Conservation (phyloP, 2,797 vertebrate genomes). For the Fringilla coelebs region DNA sequence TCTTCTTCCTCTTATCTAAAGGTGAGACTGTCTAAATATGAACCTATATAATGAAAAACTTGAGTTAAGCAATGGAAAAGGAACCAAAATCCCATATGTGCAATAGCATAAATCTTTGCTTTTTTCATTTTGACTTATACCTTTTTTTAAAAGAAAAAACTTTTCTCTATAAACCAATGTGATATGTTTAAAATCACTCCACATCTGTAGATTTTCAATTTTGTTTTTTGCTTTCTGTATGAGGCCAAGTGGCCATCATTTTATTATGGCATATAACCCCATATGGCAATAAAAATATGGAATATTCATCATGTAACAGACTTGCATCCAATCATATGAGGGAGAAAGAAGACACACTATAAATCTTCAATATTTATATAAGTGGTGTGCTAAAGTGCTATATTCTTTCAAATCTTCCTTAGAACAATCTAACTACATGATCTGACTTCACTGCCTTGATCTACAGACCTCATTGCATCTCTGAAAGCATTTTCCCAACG, state of each 20-base stretch:
- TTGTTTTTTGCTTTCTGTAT: background rate
- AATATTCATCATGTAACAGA: background rate
- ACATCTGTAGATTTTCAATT: background rate
- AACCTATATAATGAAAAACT: background rate
- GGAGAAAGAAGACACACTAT: background rate
- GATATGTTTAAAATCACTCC: background rate
- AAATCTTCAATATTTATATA: background rate
- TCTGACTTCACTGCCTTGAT: background rate
- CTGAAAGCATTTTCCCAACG: background rate
- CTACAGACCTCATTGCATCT: background rate
- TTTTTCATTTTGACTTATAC: background rate
- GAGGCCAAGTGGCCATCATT: background rate
- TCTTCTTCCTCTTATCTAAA: background rate
- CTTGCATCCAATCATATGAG: background rate
- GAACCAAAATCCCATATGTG: background rate
- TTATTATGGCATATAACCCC: background rate
- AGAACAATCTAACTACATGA: background rate
- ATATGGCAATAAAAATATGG: background rate
- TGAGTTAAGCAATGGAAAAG: background rate
- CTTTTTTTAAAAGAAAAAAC: background rate
- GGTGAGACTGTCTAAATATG: constrained; percentile 3
- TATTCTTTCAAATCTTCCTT: background rate
- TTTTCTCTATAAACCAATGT: background rate
- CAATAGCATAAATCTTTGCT: background rate
- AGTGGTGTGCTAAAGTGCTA: background rate